Evolutionary conservation across 2,888 invertebrate genomes (phyloP).

Genomic region (Drosophila paramelanica): DNA sequence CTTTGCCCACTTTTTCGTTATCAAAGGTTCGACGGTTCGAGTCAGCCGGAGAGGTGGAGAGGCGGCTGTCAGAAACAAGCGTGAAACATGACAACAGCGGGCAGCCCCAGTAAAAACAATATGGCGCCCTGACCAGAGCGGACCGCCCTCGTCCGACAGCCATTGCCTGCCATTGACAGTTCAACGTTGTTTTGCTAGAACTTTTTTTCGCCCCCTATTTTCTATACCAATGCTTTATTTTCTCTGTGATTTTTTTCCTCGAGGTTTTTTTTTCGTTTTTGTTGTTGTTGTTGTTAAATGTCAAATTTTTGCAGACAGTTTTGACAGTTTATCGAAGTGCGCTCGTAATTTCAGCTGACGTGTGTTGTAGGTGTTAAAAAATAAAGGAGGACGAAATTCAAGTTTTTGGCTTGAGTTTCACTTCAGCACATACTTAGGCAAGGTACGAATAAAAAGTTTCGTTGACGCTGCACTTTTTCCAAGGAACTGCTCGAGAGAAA

Average conservation of each 20-base stretch:
- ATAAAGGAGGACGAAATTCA: constrained; percentile 17
- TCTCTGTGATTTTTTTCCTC: constrained; percentile 35
- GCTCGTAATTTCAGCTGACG: constrained; percentile 76
- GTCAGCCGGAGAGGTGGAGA: neutral
- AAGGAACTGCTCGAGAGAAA: constrained; percentile 48
- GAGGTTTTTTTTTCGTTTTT: constrained; percentile 6
- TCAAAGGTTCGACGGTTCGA: constrained; percentile 6
- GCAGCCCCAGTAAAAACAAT: constrained; percentile 73
- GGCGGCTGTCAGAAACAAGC: constrained; percentile 72
- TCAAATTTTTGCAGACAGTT: constrained; percentile 80
- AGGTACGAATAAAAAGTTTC: constrained; percentile 64
- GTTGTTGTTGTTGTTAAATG: constrained; percentile 62
- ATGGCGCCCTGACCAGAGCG: constrained; percentile 62
- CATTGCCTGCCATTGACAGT: constrained; percentile 73
- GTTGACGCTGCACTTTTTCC: constrained; percentile 65
- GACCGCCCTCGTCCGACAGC: constrained; percentile 44
- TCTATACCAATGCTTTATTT: constrained; percentile 26
- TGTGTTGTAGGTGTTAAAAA: constrained; percentile 76
- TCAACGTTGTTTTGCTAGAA: constrained; percentile 68
- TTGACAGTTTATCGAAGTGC: constrained; percentile 80
- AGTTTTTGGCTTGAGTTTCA: constrained; percentile 35
- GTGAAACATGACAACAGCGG: constrained; percentile 73
- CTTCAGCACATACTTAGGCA: constrained; percentile 42
- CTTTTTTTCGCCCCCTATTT: constrained; percentile 34
- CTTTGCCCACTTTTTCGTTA: constrained; percentile 56